Evolutionary conservation across 2,113 vertebrate species (phyloP).

Genomic region (Albula glossodonta): DNA sequence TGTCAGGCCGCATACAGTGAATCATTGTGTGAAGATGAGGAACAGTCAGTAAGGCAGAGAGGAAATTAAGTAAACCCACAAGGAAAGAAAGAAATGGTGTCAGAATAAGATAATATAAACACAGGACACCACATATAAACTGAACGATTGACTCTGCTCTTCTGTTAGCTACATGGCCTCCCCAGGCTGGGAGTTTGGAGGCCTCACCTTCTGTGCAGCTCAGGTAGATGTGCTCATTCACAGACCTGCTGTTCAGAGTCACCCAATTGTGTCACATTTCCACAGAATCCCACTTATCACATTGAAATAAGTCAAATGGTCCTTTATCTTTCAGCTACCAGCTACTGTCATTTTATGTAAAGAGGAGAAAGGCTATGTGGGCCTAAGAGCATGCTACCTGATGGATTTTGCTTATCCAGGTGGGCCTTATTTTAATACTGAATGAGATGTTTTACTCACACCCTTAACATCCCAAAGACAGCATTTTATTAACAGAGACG

Average conservation of each 20-base stretch:
- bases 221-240: background rate
- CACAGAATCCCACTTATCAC: background rate
- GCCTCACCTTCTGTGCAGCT: too few species aligned
- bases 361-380: background rate
- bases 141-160: too few species aligned
- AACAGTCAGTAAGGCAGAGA: too few species aligned
- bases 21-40: too few species aligned
- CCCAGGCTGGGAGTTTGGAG: too few species aligned
- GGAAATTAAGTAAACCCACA: too few species aligned
- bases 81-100: too few species aligned
- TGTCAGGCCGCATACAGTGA: too few species aligned
- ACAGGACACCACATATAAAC: too few species aligned
- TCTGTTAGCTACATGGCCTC: too few species aligned
- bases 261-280: background rate
- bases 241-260: background rate
- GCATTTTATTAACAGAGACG: background rate
- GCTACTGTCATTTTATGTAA: background rate
- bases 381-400: background rate
- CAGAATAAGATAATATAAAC: too few species aligned
- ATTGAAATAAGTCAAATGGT: background rate
- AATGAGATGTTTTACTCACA: background rate
- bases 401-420: background rate
- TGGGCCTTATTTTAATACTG: too few species aligned
- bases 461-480: background rate
- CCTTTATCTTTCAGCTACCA: background rate